These are phyloP conservation scores for Drosophila suboccidentalis DNA, from an alignment of 2,888 invertebrate genomes.

Conservation along the genomic window DNA sequence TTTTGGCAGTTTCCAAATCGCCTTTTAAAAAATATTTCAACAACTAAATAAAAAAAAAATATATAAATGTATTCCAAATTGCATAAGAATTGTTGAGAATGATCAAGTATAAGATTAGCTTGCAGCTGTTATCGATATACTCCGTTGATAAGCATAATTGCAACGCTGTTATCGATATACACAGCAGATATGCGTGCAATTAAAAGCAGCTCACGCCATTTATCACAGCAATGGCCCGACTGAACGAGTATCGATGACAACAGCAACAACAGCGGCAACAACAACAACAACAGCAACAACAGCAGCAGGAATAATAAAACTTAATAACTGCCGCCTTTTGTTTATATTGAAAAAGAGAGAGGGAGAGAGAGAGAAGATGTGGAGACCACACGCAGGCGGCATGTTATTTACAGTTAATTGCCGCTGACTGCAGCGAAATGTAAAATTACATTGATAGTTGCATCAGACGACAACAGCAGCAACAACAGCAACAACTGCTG, in stretches of 20 bases:
- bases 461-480: conserved; percentile 55
- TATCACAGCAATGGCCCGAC: conserved; percentile 60
- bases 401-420: conserved; percentile 79
- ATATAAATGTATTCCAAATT: background rate
- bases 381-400: conserved; percentile 69
- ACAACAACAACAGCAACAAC: conserved; percentile 14
- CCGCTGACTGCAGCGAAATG: conserved; percentile 71
- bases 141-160: conserved; percentile 9
- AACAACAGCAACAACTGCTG: conserved; percentile 21
- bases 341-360: conserved; percentile 46
- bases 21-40: too few species aligned
- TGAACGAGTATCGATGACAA: conserved; percentile 59
- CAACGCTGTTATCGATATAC: conserved; percentile 48
- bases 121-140: conserved; percentile 30
- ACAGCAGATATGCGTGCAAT: conserved; percentile 52
- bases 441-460: conserved; percentile 73
- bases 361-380: conserved; percentile 1
- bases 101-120: background rate
- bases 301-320: conserved; percentile 45
- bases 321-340: conserved; percentile 49
- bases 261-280: conserved; percentile 32
- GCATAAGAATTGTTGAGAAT: background rate
- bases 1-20: too few species aligned
- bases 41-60: background rate
- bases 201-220: conserved; percentile 57